These are phyloP conservation scores for Drosophila subquinaria DNA, from an alignment of 2,888 invertebrate species.

Conservation along the genomic window DNA sequence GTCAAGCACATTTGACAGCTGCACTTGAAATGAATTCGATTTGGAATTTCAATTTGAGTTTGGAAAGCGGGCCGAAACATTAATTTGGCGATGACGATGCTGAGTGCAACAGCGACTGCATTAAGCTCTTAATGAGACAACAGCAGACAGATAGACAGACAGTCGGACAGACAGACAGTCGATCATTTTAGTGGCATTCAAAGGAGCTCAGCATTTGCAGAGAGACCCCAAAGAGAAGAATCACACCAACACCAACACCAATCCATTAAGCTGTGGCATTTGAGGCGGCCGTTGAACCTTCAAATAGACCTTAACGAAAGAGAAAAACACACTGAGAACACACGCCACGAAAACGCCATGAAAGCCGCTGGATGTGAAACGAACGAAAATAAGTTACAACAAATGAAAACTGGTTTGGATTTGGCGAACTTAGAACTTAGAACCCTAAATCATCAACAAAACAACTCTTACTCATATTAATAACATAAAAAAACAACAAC, in stretches of 20 bases:
- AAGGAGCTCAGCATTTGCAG: slow-evolving; percentile 63
- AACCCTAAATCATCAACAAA: slow-evolving; percentile 63
- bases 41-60: slow-evolving; percentile 31
- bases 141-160: slow-evolving; percentile 42
- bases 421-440: slow-evolving; percentile 76
- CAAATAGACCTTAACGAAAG: slow-evolving; percentile 71
- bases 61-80: slow-evolving; percentile 35
- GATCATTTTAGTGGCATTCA: slow-evolving; percentile 49
- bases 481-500: slow-evolving; percentile 57
- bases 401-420: slow-evolving; percentile 78
- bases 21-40: slow-evolving; percentile 62
- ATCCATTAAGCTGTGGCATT: slow-evolving; percentile 67
- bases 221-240: slow-evolving; percentile 23
- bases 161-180: slow-evolving; percentile 43
- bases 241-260: slow-evolving; percentile 38
- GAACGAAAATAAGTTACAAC: slow-evolving; percentile 76
- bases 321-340: slow-evolving; percentile 59
- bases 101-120: slow-evolving; percentile 59
- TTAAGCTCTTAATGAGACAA: slow-evolving; percentile 72
- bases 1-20: slow-evolving; percentile 61
- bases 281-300: slow-evolving; percentile 78
- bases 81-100: slow-evolving; percentile 41
- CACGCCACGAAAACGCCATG: slow-evolving; percentile 48
- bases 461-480: slow-evolving; percentile 78
- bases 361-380: slow-evolving; percentile 73